These are phyloP conservation scores for Corvus moneduloides DNA, from an alignment of 2,113 vertebrate species.

Conservation along the genomic window DNA sequence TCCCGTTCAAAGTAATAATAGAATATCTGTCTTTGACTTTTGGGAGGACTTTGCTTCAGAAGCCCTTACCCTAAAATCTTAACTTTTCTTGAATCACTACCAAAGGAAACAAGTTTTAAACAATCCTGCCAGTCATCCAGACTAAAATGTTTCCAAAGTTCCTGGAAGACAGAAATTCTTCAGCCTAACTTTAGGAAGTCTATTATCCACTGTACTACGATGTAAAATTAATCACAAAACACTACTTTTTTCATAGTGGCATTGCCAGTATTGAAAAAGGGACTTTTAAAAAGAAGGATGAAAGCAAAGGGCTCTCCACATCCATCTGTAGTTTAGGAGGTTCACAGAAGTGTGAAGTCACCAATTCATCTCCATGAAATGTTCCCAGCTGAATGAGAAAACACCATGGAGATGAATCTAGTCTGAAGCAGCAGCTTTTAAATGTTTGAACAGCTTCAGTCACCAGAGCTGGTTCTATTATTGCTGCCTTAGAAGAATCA, in stretches of 20 bases:
- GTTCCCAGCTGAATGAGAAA: conserved; percentile 7
- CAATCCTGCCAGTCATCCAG: background rate
- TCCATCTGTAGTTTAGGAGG: conserved; percentile 11
- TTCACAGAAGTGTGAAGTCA: conserved; percentile 38
- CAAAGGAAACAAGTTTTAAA: background rate
- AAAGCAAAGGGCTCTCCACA: background rate
- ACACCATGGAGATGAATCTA: background rate
- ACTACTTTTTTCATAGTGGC: background rate
- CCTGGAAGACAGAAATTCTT: background rate
- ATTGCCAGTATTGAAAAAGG: background rate
- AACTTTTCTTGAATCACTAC: background rate
- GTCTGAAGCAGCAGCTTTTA: background rate
- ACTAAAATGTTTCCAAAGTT: background rate
- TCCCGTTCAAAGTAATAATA: background rate
- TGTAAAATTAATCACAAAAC: background rate
- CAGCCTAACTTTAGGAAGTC: background rate
- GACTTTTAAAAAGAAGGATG: conserved; percentile 6
- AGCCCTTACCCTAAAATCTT: background rate
- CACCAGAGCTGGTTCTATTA: background rate
- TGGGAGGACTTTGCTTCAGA: background rate
- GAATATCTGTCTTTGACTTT: background rate
- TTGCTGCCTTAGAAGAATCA: background rate
- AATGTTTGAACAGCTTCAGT: background rate
- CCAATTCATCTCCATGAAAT: background rate
- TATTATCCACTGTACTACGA: background rate